Evolutionary conservation across 1,140 invertebrate species (phyloP), one percentile per base, ranked within the genome.

Genomic region (Hycleus cichorii): DNA sequence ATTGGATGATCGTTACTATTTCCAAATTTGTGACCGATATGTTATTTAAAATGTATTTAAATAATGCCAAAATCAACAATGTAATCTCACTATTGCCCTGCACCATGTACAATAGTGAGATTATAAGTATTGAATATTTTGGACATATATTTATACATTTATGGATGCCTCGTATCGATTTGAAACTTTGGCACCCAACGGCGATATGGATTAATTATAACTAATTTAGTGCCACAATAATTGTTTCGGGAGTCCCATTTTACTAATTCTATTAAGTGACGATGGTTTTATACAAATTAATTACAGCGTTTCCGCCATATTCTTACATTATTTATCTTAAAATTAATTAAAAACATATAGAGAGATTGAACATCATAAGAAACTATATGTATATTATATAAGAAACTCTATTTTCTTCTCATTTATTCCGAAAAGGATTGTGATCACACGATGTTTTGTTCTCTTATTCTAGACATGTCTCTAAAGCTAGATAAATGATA

Each of bases 181-280:
- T 1, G 18, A 18, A 18, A 18, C 18, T 1, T 18, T 18, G 18
- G 1, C 18, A 18, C 18, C 18, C 18, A 18, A 18, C 18, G 18
- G 18, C 18, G 18, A 18, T 18, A 18, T 18, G 18, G 18, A 18
- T 18, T 18, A 18, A 18, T 18, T 7, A 32, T 5, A 32, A 46
- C 39, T 39, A 32, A 39, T 42, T 57, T 64, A 66, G 66, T 69
- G 66, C 66, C 66, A 63, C 64, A 67, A 44, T 70, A 70, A 70
- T 67, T 70, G 65, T 67, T 62, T 59, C 60, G 61, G 66, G 63
- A 67, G 65, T 68, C 63, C 40, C 56, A 24, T 10, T 24, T 57
- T 59, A 57, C 50, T 55, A 58, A 32, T 32, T 57, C 39, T 44
- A 48, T 48, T 44, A 57, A 51, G 53, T 59, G 39, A 57, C 32